A percentile compares a stretch with the other conserved stretches of the same genome.
These are phyloP conservation scores for Odocoileus hemionus DNA, from an alignment of 2,113 vertebrate species.

Conservation along the genomic window DNA sequence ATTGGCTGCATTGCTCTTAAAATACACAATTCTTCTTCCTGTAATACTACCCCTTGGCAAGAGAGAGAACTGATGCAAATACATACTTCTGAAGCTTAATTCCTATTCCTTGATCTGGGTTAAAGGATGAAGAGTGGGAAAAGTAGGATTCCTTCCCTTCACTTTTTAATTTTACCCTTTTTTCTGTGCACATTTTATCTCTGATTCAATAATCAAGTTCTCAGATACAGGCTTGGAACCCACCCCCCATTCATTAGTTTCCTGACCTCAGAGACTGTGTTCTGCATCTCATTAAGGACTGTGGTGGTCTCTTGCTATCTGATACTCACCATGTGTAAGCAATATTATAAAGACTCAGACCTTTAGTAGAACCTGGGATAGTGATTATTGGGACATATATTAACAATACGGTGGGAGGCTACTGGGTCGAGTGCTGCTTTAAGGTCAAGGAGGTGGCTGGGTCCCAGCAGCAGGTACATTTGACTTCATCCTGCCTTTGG, in stretches of 20 bases:
- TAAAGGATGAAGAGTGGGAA: neutral
- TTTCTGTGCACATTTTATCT: neutral
- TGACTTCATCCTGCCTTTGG: neutral
- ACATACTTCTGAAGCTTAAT: neutral
- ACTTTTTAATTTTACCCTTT: neutral
- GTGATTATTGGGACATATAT: neutral
- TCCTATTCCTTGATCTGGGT: neutral
- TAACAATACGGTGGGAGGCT: neutral
- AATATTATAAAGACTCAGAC: neutral
- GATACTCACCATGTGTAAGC: neutral
- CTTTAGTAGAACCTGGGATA: neutral
- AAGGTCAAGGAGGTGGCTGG: neutral
- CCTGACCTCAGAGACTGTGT: neutral
- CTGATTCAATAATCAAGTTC: neutral
- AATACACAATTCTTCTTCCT: neutral
- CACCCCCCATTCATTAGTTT: neutral
- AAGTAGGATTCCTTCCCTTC: neutral
- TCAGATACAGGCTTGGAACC: neutral
- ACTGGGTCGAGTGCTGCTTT: neutral
- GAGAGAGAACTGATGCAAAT: conserved; percentile 18
- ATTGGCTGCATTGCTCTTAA: conserved; percentile 49
- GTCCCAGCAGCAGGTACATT: neutral
- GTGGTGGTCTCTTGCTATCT: neutral
- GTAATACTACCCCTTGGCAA: neutral
- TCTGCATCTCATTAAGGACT: neutral